phyloP scores from a whole-genome alignment of 2,888 invertebrate genomes.

The Acanthosoma haemorrhoidale region DNA sequence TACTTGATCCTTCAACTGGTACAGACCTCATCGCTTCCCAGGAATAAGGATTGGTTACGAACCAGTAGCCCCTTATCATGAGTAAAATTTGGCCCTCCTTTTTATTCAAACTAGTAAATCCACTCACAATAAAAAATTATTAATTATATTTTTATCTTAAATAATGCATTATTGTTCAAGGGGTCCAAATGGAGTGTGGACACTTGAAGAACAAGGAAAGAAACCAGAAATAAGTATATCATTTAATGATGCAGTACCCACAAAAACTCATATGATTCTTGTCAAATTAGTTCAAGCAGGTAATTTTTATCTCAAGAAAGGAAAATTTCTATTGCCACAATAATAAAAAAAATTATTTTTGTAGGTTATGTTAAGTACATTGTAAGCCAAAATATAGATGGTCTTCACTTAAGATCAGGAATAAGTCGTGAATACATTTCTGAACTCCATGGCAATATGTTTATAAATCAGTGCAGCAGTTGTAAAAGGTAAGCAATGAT shows the following conservation, averaged over 20 bases:
- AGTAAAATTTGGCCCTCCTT: too few relatives aligned
- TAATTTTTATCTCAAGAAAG: slow-evolving; percentile 36
- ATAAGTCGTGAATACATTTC: slow-evolving; percentile 71
- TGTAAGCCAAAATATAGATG: slow-evolving; percentile 97
- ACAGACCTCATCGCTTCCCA: neutral
- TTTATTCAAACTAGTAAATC: too few relatives aligned
- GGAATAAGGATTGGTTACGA: too few relatives aligned
- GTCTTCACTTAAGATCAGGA: slow-evolving; percentile 88
- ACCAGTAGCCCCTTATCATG: too few relatives aligned
- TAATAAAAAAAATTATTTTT: slow-evolving; percentile 30
- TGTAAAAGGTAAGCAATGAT: slow-evolving; percentile 63
- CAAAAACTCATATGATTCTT: slow-evolving; percentile 89
- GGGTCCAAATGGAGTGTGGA: slow-evolving; percentile 95
- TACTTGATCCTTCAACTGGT: too few relatives aligned
- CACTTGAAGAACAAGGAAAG: slow-evolving; percentile 81
- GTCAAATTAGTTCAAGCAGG: slow-evolving; percentile 66
- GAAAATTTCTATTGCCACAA: neutral
- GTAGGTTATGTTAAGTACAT: slow-evolving; percentile 72
- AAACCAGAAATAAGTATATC: slow-evolving; percentile 78
- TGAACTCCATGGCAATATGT: slow-evolving; percentile 98
- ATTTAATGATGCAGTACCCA: slow-evolving; percentile 85
- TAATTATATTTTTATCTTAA: neutral
- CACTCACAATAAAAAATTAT: neutral
- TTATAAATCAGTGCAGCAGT: slow-evolving; percentile 84
- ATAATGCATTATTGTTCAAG: slow-evolving; percentile 49